Evolutionary conservation across 2,113 vertebrate genomes (phyloP).

Genomic region (Platichthys flesus): DNA sequence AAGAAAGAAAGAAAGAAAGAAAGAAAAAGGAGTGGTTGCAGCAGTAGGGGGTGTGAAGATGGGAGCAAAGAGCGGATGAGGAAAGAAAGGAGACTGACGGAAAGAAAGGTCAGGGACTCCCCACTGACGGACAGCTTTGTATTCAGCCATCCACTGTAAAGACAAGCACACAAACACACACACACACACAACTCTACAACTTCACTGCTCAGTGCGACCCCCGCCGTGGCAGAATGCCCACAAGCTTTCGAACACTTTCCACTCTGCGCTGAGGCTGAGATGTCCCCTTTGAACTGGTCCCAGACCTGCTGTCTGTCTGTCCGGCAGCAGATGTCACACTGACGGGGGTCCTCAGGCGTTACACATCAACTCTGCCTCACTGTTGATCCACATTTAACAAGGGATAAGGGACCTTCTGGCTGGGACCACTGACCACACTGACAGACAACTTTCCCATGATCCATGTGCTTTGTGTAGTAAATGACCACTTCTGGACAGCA

Average conservation of each 20-base stretch:
- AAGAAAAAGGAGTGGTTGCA: not conserved
- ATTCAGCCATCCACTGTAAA: slow-evolving; percentile 69
- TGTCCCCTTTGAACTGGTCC: slow-evolving; percentile 31
- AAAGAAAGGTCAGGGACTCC: slow-evolving; percentile 80
- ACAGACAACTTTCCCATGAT: not conserved
- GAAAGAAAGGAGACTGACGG: slow-evolving; percentile 59
- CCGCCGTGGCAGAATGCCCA: not conserved
- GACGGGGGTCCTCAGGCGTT: not conserved
- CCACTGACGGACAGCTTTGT: slow-evolving; percentile 78
- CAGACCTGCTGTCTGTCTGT: slow-evolving; percentile 2
- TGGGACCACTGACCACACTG: not conserved
- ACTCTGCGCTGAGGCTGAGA: not conserved
- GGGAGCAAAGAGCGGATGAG: slow-evolving; percentile 44
- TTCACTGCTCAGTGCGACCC: not conserved
- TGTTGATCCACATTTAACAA: not conserved
- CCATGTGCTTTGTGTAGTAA: not conserved
- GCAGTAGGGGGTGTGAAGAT: slow-evolving; percentile 33
- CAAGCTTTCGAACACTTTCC: slow-evolving; percentile 13
- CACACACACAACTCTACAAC: slow-evolving; percentile 4
- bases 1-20: not conserved
- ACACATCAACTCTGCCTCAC: not conserved
- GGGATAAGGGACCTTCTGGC: not conserved
- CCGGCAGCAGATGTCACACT: not conserved
- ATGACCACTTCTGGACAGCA: not conserved
- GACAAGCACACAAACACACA: slow-evolving; percentile 25